A percentile compares a stretch with the other conserved stretches of the same genome.
These are phyloP conservation scores for Jaculus jaculus DNA, from an alignment of 2,113 vertebrate species.

Conservation along the genomic window DNA sequence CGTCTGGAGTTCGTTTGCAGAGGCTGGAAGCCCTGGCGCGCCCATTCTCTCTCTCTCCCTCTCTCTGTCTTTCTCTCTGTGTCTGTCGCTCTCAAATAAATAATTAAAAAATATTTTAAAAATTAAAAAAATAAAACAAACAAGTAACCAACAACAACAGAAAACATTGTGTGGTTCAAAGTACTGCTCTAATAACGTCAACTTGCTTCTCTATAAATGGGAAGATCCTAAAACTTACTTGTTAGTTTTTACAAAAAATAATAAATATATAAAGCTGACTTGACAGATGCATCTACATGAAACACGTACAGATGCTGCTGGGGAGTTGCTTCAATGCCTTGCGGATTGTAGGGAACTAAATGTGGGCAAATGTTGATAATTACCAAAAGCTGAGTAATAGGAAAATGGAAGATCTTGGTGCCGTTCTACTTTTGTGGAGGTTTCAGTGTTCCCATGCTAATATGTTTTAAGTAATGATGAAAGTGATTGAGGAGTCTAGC, in stretches of 20 bases:
- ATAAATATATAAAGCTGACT: slow-evolving; percentile 25
- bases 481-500: neutral
- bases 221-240: neutral
- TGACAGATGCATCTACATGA: neutral
- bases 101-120: too few relatives aligned
- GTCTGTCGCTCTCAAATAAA: too few relatives aligned
- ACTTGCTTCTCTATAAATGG: neutral
- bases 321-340: neutral
- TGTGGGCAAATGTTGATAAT: neutral
- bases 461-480: slow-evolving; percentile 23
- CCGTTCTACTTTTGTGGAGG: neutral
- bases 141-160: too few relatives aligned
- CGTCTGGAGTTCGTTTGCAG: too few relatives aligned
- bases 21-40: too few relatives aligned
- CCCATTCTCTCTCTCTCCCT: too few relatives aligned
- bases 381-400: neutral
- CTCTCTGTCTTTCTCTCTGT: too few relatives aligned
- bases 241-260: neutral
- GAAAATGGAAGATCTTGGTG: neutral
- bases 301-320: neutral
- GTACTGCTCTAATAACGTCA: neutral
- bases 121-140: too few relatives aligned
- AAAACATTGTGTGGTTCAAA: too few relatives aligned
- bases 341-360: neutral
- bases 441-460: slow-evolving; percentile 35